phyloP scores from a whole-genome alignment of 2,797 vertebrate species.

The Muscicapa striata region DNA sequence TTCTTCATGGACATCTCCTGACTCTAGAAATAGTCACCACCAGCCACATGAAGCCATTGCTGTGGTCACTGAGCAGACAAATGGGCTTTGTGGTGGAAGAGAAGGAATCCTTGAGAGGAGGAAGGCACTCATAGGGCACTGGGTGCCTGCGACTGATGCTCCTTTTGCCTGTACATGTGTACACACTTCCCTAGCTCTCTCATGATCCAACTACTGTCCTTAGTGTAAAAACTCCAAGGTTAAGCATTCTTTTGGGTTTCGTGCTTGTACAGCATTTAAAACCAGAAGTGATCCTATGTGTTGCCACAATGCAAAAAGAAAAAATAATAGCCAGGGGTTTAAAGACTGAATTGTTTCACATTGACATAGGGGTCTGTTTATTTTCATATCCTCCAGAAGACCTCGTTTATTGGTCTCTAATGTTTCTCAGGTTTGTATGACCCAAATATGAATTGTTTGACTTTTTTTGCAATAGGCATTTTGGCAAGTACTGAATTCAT shows the following conservation, averaged over 20 bases:
- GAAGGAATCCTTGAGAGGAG: not conserved
- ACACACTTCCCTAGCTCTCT: not conserved
- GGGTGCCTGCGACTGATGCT: not conserved
- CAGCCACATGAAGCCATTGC: not conserved
- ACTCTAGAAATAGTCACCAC: not conserved
- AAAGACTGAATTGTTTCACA: not conserved
- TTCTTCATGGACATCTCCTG: not conserved
- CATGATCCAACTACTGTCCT: not conserved
- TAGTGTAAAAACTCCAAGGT: not conserved
- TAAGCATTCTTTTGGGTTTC: not conserved
- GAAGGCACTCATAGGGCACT: not conserved
- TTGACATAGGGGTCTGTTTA: slow-evolving; percentile 22
- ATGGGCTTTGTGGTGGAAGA: not conserved
- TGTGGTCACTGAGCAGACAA: not conserved
- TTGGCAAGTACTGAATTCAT: slow-evolving; percentile 63
- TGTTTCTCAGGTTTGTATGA: slow-evolving; percentile 57
- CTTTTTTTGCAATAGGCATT: slow-evolving; percentile 47
- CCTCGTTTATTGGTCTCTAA: slow-evolving; percentile 32
- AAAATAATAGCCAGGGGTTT: not conserved
- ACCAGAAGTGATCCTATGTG: not conserved
- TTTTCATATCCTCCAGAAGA: slow-evolving; percentile 44
- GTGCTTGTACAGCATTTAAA: not conserved
- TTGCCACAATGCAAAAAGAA: not conserved
- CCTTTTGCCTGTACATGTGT: not conserved
- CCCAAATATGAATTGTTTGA: slow-evolving; percentile 59